Evolutionary conservation across 2,888 invertebrate species (phyloP).

Genomic region (Agapostemon virescens): DNA sequence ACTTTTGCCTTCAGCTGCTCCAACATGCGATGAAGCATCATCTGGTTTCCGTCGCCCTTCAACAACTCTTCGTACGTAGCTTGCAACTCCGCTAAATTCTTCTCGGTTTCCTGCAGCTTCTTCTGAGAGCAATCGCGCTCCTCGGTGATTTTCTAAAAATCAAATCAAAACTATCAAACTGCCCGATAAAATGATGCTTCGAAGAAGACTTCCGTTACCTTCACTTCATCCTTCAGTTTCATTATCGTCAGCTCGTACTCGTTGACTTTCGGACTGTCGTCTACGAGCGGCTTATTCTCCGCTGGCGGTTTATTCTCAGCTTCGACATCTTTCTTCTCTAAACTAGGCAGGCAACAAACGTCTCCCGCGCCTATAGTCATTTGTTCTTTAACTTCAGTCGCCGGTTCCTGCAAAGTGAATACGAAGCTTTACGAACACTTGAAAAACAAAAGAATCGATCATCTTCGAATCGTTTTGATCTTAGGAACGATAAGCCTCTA

Average conservation of each 20-base stretch:
- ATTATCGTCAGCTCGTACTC: constrained; percentile 33
- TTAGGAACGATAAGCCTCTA: not conserved
- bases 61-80: constrained; percentile 61
- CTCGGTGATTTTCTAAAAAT: constrained; percentile 66
- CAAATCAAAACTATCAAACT: not conserved
- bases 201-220: constrained; percentile 50
- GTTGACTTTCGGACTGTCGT: not conserved
- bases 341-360: not conserved
- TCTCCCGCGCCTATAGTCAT: constrained; percentile 42
- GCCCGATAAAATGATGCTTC: not conserved
- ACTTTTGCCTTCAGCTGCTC: constrained; percentile 72
- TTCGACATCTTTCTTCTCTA: not conserved
- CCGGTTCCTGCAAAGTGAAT: not conserved
- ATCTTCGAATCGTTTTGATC: not conserved
- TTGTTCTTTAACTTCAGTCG: constrained; percentile 12
- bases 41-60: constrained; percentile 53
- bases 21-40: constrained; percentile 66
- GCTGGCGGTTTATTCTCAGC: not conserved
- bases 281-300: constrained; percentile 1
- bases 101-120: constrained; percentile 71
- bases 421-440: not conserved
- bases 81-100: constrained; percentile 69
- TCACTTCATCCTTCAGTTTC: constrained; percentile 65
- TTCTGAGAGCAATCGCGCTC: constrained; percentile 73
- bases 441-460: no score